Base-by-base conservation (phyloP, 1,140 invertebrate genomes). In the Chionoecetes opilio region DNA sequence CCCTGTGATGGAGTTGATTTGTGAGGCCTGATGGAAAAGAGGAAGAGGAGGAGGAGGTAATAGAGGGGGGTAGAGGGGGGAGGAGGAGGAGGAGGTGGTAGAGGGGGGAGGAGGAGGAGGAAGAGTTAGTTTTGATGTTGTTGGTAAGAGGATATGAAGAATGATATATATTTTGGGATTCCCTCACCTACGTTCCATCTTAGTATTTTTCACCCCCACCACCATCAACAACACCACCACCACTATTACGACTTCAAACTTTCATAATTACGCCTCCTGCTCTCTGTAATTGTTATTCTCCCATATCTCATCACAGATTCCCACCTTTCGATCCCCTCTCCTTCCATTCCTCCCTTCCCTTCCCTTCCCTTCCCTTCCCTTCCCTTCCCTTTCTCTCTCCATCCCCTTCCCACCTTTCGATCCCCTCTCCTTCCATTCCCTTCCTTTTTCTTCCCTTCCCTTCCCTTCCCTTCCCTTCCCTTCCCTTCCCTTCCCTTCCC, bases 401-500 rank as follows among this genome's bases (percentile, higher is more conserved):
- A 8, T 46, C 14, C 14, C 14, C 14, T 46, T 46, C 14, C 11
- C n/a, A 0, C n/a, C n/a, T 32, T 0, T 84, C 82, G 8, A 8
- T n/a, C 2, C 0, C 32, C 0, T n/a, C 26, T 26, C n/a, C 82
- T 84, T 8, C 26, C 82, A 14, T n/a, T 84, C 82, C 26, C 82
- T 29, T 9, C 8, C 82, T 29, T 26, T 29, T 26, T 84, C 82
- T 84, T 26, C 26, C 26, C 6, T 26, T 32, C 82, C n/a, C 82
- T 84, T 14, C 14, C 41, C 26, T 8, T 84, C 82, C n/a, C 82
- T 84, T n/a, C n/a, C 82, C n/a, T n/a, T 84, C 82, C n/a, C 82
- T 84, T n/a, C n/a, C 82, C n/a, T n/a, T 84, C 82, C n/a, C 82
- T 84, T n/a, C n/a, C 82, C n/a, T 26, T n/a, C 31, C 26, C 82